Evolutionary conservation across 2,113 vertebrate species (phyloP).

Genomic region (Poeciliopsis turrubarensis): DNA sequence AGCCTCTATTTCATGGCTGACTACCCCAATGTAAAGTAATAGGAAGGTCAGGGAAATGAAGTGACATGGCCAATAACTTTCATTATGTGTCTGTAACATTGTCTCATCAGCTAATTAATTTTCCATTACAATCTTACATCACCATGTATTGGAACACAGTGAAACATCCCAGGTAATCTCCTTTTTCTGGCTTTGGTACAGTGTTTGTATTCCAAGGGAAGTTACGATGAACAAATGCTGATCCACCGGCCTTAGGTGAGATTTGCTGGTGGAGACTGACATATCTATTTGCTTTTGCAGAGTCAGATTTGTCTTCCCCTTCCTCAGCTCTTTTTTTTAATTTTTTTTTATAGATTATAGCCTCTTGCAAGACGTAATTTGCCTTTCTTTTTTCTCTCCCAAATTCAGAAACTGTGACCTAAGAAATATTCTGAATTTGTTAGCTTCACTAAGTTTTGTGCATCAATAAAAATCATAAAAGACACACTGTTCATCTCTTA

Average conservation of each 20-base stretch:
- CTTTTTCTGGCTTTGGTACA: neutral
- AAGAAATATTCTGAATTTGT: slow-evolving; percentile 35
- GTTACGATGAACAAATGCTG: slow-evolving; percentile 29
- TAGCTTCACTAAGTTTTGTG: slow-evolving; percentile 34
- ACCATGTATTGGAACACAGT: slow-evolving; percentile 22
- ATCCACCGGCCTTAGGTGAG: slow-evolving; percentile 33
- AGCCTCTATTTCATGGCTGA: slow-evolving; percentile 80
- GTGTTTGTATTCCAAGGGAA: slow-evolving; percentile 8
- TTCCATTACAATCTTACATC: slow-evolving; percentile 59
- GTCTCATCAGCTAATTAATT: slow-evolving; percentile 78
- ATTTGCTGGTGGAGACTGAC: slow-evolving; percentile 48
- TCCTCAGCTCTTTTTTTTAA: slow-evolving; percentile 35
- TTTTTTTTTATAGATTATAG: slow-evolving; percentile 63
- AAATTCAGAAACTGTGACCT: slow-evolving; percentile 36
- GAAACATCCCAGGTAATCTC: slow-evolving; percentile 47
- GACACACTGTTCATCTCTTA: slow-evolving; percentile 24
- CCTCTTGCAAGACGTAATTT: slow-evolving; percentile 54
- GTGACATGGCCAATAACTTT: slow-evolving; percentile 81
- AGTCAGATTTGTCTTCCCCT: slow-evolving; percentile 52
- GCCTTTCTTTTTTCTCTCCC: slow-evolving; percentile 37
- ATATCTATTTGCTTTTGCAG: slow-evolving; percentile 63
- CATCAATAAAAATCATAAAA: slow-evolving; percentile 41
- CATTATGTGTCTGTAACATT: slow-evolving; percentile 80
- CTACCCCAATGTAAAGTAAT: slow-evolving; percentile 78
- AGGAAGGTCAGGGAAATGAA: slow-evolving; percentile 68